These are phyloP conservation scores for Drosophila parvula DNA, from an alignment of 1,140 invertebrate genomes.

Conservation along the genomic window DNA sequence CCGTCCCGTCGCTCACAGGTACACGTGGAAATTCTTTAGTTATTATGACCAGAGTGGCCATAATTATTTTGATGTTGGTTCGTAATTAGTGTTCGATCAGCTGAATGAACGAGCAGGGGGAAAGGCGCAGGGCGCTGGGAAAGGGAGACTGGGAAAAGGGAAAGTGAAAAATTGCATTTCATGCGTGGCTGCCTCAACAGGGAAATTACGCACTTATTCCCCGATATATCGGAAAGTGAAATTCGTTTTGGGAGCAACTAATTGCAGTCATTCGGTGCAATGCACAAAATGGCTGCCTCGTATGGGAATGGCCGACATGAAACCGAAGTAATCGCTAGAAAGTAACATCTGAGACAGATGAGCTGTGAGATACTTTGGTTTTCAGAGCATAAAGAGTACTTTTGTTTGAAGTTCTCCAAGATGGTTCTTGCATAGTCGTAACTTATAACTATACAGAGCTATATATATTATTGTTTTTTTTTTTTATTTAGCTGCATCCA, in stretches of 20 bases:
- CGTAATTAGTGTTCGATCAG: conserved; percentile 79
- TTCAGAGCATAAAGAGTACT: neutral
- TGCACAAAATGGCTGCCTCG: conserved; percentile 40
- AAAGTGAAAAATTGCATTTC: conserved; percentile 80
- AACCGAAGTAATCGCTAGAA: neutral
- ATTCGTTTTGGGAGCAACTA: conserved; percentile 53
- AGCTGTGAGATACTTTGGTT: conserved; percentile 1
- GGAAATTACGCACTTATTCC: conserved; percentile 76
- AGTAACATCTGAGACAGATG: conserved; percentile 2
- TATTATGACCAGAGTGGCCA: conserved; percentile 76
- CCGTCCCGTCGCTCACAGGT: conserved; percentile 1
- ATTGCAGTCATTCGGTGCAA: conserved; percentile 54
- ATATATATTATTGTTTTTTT: too few species aligned
- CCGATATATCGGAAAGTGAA: conserved; percentile 61
- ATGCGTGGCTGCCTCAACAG: conserved; percentile 68
- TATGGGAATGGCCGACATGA: conserved; percentile 2
- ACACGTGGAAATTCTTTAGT: conserved; percentile 69
- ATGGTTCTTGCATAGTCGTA: too few species aligned
- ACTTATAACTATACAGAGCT: too few species aligned
- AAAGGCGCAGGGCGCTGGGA: neutral
- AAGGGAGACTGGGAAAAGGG: conserved; percentile 41
- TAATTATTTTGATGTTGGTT: conserved; percentile 82
- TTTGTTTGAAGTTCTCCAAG: neutral
- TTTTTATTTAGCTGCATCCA: too few species aligned
- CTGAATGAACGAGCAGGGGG: conserved; percentile 28